Evolutionary conservation across 2,888 invertebrate genomes (phyloP).

Genomic region (Cactoblastis cactorum): DNA sequence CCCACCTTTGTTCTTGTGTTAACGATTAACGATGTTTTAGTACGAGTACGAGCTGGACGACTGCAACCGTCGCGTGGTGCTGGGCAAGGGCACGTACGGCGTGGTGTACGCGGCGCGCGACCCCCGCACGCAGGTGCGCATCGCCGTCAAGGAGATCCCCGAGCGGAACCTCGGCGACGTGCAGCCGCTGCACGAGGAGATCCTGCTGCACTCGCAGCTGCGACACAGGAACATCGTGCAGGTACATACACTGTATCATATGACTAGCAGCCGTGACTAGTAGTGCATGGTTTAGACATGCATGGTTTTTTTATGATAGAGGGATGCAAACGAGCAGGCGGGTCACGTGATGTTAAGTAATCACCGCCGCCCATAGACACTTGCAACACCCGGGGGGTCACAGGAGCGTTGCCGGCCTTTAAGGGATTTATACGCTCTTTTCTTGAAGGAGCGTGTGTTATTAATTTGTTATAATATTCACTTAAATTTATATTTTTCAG

Average conservation of each 20-base stretch:
- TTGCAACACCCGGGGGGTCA: too few relatives aligned
- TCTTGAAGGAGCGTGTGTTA: too few relatives aligned
- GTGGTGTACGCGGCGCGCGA: slow-evolving; percentile 96
- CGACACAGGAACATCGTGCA: slow-evolving; percentile 98
- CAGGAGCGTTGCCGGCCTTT: too few relatives aligned
- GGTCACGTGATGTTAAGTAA: too few relatives aligned
- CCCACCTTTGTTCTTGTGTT: too few relatives aligned
- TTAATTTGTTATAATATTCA: neutral
- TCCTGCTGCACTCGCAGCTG: slow-evolving; percentile 96
- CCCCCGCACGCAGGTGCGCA: slow-evolving; percentile 93
- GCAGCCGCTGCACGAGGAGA: slow-evolving; percentile 99
- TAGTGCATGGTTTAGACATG: too few relatives aligned
- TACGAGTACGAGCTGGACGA: slow-evolving; percentile 98
- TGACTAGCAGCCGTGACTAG: too few relatives aligned
- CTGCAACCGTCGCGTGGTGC: slow-evolving; percentile 88
- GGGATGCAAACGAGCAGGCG: too few relatives aligned
- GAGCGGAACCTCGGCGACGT: slow-evolving; percentile 97
- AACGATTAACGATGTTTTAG: slow-evolving; percentile 71
- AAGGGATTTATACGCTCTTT: too few relatives aligned
- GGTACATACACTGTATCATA: slow-evolving; percentile 42
- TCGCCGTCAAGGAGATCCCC: slow-evolving; percentile 99
- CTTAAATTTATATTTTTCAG: slow-evolving; percentile 60
- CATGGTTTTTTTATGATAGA: too few relatives aligned
- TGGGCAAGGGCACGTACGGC: slow-evolving; percentile 98
- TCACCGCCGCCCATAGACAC: too few relatives aligned